phyloP scores from a whole-genome alignment of 1,140 invertebrate genomes.

The Scaptomyza graminum region DNA sequence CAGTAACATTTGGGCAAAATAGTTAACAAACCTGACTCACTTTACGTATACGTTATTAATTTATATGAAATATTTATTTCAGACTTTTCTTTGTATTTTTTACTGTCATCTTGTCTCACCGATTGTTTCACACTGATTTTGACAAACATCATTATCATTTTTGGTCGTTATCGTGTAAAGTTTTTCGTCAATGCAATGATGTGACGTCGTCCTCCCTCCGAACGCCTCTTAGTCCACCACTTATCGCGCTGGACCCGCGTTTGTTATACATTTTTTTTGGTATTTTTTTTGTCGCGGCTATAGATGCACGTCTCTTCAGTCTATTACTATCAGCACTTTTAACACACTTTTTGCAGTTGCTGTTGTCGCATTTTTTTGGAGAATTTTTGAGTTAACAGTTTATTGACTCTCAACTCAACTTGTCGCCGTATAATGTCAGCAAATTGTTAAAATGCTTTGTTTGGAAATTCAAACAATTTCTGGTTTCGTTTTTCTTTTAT shows the following conservation, averaged over 20 bases:
- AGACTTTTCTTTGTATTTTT: not conserved
- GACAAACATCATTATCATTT: conserved; percentile 9
- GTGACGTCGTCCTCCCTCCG: too few relatives aligned
- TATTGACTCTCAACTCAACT: conserved; percentile 80
- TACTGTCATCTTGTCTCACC: conserved; percentile 40
- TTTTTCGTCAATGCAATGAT: conserved; percentile 58
- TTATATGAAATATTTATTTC: too few relatives aligned
- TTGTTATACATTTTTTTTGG: conserved; percentile 4
- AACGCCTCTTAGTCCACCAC: not conserved
- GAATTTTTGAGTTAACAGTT: conserved; percentile 74
- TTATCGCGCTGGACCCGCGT: conserved; percentile 9
- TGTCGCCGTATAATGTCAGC: conserved; percentile 81
- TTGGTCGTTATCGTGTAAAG: conserved; percentile 32
- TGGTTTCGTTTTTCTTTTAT: conserved; percentile 11
- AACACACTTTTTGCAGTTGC: conserved; percentile 58
- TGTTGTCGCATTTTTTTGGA: not conserved
- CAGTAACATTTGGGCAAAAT: too few relatives aligned
- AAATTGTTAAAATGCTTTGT: conserved; percentile 82
- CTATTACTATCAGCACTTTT: conserved; percentile 80
- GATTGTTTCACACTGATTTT: conserved; percentile 62
- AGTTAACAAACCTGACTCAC: too few relatives aligned
- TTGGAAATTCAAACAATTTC: conserved; percentile 81
- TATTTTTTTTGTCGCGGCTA: conserved; percentile 43
- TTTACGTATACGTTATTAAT: too few relatives aligned
- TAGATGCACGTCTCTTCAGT: conserved; percentile 71